Base-by-base conservation (phyloP, 2,888 invertebrate species). In the Microplitis deprimator region DNA sequence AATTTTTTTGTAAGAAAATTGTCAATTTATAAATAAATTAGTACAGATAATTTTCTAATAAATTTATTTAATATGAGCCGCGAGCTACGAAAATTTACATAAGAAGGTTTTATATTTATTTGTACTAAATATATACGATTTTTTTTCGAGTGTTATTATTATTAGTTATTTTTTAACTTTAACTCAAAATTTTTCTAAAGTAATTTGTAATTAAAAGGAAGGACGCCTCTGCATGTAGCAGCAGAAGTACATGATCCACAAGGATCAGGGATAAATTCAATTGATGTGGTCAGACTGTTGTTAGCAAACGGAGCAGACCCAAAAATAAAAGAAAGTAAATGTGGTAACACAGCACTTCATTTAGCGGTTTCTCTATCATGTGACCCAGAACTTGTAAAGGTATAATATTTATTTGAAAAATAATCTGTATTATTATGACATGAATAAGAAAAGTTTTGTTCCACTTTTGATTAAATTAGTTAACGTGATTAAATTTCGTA, bases 161-260 rank as follows among this genome's bases (percentile, higher is more conserved):
- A 29, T 29, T 16, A 10, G 0, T 71, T 62, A 16, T 62, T 62
- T 5, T 7, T 20, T 5, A 16, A 0, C 7, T 1, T 60, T 6
- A 39, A 5, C 16, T 61, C 1, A 62, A 50, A 50, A 13, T 13
- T 5, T 50, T 50, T 4, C 13, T 13, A 60, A 68, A 60, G n/a
- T n/a, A 13, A 16, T n/a, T 40, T 70, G 16, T 20, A 60, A n/a
- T 78, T 83, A 79, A 5, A 62, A 89, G 88, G 89, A 40, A 84
- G 79, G 70, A 88, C 88, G 8, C 83, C 88, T 29, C 83, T 89
- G 40, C 88, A 89, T 78, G 79, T 87, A 7, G 89, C 89, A 1
- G 85, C 84, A 6, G 85, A 87, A 77, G 79, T 84, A 10, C 88
- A 88, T 71, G 78, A 83, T 62, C 83, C 83, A 4, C 16, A 20